Evolutionary conservation across 2,113 vertebrate species (phyloP), one percentile per base, ranked within the genome.

Genomic region (Seriola quinqueradiata): DNA sequence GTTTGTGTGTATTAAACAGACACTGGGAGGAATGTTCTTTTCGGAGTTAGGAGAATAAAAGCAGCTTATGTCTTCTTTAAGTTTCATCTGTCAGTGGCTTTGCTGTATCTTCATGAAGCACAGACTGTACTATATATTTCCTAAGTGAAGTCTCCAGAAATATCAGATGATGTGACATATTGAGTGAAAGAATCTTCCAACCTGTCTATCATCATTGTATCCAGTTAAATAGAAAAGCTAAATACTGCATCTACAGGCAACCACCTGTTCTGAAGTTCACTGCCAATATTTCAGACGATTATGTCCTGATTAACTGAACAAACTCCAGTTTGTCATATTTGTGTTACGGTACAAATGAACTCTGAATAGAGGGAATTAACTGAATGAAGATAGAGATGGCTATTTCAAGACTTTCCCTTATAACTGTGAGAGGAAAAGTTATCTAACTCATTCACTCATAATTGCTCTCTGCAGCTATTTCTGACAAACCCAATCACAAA

Each of bases 81-180:
- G 61, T 60, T 67, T n/a, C 59, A 86, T 81, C 60, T 42, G 64
- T 77, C 81, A 50, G 60, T n/a, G 52, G 64, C 36, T 77, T 54
- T 70, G 42, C 50, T 52, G 36, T 23, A 61, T 67, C 55, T 68
- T 63, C 34, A 66, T 70, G 9, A 71, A 61, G 23, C 44, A 44
- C 48, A 50, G 23, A 21, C 34, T 42, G 72, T 65, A 61, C 14
- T 32, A 59, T 32, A 28, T 6, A 40, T 69, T 46, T 69, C 17
- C 3, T 4, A 42, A 46, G 50, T 21, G 46, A 79, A 34, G 48
- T 60, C 60, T 60, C 60, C 46, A 77, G 54, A 64, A 70, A 61
- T 40, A 87, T 75, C 78, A 64, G 16, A 36, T 69, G 52, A 66
- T 65, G 36, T 67, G 79, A 74, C 54, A 71, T 59, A 69, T 14